A percentile compares a stretch with the other conserved stretches of the same genome.
phyloP scores from a whole-genome alignment of 1,140 invertebrate species.

The Ceratina japonica region DNA sequence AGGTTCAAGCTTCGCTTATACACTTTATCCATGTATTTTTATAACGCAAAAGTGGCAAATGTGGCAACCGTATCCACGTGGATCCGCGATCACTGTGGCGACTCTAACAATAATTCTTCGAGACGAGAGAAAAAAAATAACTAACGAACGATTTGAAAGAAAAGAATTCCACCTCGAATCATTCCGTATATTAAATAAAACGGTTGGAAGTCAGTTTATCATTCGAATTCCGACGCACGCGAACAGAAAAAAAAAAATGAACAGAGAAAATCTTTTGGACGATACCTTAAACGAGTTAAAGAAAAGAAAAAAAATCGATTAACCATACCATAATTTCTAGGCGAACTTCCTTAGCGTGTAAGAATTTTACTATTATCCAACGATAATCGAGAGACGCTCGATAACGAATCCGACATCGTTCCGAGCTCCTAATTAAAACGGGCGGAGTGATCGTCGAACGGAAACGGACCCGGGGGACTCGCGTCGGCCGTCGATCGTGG shows the following conservation, averaged over 20 bases:
- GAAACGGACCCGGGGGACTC: neutral
- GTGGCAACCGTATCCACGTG: neutral
- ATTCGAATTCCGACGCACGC: neutral
- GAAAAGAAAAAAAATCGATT: neutral
- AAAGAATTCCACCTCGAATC: slow-evolving; percentile 14
- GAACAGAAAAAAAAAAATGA: neutral
- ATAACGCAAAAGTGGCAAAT: slow-evolving; percentile 26
- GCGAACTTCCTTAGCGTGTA: slow-evolving; percentile 38
- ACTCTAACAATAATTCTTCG: neutral
- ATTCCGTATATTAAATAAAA: neutral
- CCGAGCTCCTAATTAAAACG: slow-evolving; percentile 2
- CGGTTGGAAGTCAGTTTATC: neutral
- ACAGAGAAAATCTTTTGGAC: slow-evolving; percentile 9
- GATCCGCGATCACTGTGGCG: neutral
- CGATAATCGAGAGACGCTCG: slow-evolving; percentile 12
- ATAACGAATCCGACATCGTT: slow-evolving; percentile 33
- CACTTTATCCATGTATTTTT: slow-evolving; percentile 49
- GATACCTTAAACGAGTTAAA: slow-evolving; percentile 8
- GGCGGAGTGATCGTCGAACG: neutral
- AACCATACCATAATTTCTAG: slow-evolving; percentile 7
- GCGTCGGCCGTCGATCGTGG: neutral
- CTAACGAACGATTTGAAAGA: neutral
- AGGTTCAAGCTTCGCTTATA: slow-evolving; percentile 27
- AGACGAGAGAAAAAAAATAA: too few relatives aligned
- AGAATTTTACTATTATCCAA: slow-evolving; percentile 44